Percentiles rank a stretch among this genome's conserved stretches.
Evolutionary conservation across 2,113 vertebrate genomes (phyloP).

Genomic region (Crotalus helleri): DNA sequence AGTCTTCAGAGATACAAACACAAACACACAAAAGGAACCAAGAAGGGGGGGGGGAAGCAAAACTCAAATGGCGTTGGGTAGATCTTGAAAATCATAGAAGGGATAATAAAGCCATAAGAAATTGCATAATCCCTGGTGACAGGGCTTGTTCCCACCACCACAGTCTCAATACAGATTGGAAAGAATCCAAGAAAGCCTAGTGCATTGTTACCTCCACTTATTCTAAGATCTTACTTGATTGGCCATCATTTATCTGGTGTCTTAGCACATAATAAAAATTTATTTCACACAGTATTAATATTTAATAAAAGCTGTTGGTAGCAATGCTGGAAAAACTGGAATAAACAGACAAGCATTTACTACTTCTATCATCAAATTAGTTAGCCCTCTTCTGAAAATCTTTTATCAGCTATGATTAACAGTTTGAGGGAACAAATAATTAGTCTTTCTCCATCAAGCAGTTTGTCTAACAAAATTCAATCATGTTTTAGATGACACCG

Average conservation of each 20-base stretch:
- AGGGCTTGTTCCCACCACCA: neutral
- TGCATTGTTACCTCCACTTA: neutral
- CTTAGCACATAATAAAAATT: neutral
- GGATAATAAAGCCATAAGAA: neutral
- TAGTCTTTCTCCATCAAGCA: neutral
- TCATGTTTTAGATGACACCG: neutral
- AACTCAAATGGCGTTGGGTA: neutral
- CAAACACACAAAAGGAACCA: too few relatives aligned
- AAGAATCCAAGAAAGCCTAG: neutral
- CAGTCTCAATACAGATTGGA: neutral
- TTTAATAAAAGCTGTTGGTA: neutral
- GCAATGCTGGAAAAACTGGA: neutral
- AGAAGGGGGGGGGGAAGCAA: neutral
- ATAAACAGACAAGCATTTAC: neutral
- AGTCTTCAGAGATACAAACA: neutral
- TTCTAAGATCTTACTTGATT: neutral
- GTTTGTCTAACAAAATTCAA: neutral
- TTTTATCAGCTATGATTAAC: neutral
- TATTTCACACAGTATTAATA: neutral
- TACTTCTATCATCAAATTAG: neutral
- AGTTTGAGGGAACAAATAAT: neutral
- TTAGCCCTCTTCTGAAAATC: neutral
- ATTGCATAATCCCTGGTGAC: too few relatives aligned
- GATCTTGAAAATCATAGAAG: neutral
- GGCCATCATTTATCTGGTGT: neutral